Conservation (phyloP, 2,888 invertebrate genomes). For the Oligia latruncula region DNA sequence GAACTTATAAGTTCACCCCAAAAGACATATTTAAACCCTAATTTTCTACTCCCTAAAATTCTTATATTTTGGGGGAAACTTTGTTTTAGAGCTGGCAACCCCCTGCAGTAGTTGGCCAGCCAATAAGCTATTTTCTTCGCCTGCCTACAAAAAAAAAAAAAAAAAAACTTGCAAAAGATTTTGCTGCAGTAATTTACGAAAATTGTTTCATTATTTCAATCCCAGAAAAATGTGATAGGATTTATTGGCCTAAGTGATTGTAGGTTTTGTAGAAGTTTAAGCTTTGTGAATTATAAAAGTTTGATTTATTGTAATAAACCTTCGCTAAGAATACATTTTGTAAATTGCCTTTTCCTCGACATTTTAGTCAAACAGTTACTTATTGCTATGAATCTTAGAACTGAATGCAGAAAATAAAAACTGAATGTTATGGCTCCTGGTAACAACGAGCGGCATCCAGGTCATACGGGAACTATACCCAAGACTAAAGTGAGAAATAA, state of each 20-base stretch:
- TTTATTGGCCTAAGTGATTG: conserved; percentile 36
- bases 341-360: conserved; percentile 40
- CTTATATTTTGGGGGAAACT: background rate
- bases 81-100: conserved; percentile 5
- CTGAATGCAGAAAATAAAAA: conserved; percentile 67
- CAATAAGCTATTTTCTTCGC: conserved; percentile 21
- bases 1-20: background rate
- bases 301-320: conserved; percentile 13
- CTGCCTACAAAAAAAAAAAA: conserved; percentile 12
- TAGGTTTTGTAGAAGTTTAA: conserved; percentile 38
- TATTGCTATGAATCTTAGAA: conserved; percentile 65
- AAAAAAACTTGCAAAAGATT: conserved; percentile 42
- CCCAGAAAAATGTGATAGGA: conserved; percentile 35
- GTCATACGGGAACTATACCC: conserved; percentile 92
- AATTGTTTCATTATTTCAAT: conserved; percentile 37
- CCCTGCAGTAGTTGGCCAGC: conserved; percentile 24
- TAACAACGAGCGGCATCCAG: conserved; percentile 87
- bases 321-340: conserved; percentile 29
- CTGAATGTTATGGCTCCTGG: conserved; percentile 88
- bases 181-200: conserved; percentile 30
- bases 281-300: conserved; percentile 40
- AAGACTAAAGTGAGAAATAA: conserved; percentile 91
- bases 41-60: background rate
- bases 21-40: background rate
- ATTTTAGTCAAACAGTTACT: conserved; percentile 54